Conservation (phyloP, 92 coral and sea anemone species). For the Actinernus sp. region DNA sequence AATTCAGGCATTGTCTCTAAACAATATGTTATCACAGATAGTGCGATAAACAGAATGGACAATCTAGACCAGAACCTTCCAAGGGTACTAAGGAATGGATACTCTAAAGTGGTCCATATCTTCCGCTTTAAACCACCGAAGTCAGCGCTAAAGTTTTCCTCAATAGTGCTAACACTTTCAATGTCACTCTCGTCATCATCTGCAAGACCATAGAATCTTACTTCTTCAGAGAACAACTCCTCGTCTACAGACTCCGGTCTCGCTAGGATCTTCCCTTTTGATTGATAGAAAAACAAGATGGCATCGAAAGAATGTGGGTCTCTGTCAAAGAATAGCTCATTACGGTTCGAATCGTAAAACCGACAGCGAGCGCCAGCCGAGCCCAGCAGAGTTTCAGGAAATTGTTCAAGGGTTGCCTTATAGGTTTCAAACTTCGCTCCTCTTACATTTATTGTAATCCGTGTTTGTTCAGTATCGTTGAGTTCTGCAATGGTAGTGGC, state of each 20-base stretch:
- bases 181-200: conserved; percentile 24
- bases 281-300: conserved; percentile 91
- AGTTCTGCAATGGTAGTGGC: no score
- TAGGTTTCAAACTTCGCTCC: conserved; percentile 83
- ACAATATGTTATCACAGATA: conserved; percentile 87
- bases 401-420: conserved; percentile 79
- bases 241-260: conserved; percentile 80
- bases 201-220: conserved; percentile 77
- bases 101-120: conserved; percentile 76
- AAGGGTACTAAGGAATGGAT: conserved; percentile 41
- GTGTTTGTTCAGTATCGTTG: conserved; percentile 8
- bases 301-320: conserved; percentile 83
- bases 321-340: conserved; percentile 75
- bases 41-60: conserved; percentile 60
- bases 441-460: conserved; percentile 78
- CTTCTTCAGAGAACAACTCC: conserved; percentile 75
- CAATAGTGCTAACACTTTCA: not conserved
- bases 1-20: conserved; percentile 77
- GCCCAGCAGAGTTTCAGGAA: conserved; percentile 90
- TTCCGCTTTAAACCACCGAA: conserved; percentile 10
- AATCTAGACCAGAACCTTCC: conserved; percentile 61
- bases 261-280: conserved; percentile 85
- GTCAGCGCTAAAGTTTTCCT: not conserved
- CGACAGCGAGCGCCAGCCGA: conserved; percentile 63
- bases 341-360: conserved; percentile 67